Base-by-base conservation (phyloP, 2,888 invertebrate species). In the Listrodromus nycthemerus region DNA sequence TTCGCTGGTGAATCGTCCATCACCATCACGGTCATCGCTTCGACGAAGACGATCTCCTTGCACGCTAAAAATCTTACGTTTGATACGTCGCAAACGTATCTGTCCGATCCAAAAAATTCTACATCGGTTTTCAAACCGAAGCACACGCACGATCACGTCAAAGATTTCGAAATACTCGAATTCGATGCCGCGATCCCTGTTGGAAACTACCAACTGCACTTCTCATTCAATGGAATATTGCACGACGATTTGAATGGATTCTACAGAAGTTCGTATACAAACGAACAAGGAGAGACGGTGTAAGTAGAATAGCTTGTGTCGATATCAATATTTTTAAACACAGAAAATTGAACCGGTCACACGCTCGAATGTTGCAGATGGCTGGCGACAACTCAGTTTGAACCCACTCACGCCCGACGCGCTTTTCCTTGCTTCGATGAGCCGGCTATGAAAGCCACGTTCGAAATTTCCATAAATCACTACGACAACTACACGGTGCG, bases 361-460 rank as follows among this genome's bases (percentile, higher is more conserved):
- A 37, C 37, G 33, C 30, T 71, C 24, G 24, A 63, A 27, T 79
- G 2, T 82, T 85, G 30, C 92, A 96, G 96, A 87, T 94, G 94
- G 86, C 91, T 96, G n/a, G 95, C 95, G 2, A 95, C 96, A 0
- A 96, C 96, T 0, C 96, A 96, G 83, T 95, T 97, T 74, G 96
- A 96, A 90, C 95, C 96, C 0, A 95, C 95, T 0, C 94, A 95
- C 80, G 96, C 96, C 0, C 95, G 96, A 0, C 94, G 95, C 63
- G 96, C 95, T 0, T 97, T 97, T 91, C 97, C 97, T 0, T 97
- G 97, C 89, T 97, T 96, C 89, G 97, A 97, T 88, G 96, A 96
- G 89, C 97, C 97, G 0, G 94, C 94, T 0, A 92, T 95, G 48
- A 97, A 97, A 89, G 96, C 97, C 0, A 93, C 93, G n/a, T 97